Evolutionary conservation across 2,113 vertebrate genomes (phyloP), one percentile per base, ranked within the genome.

Genomic region (Drymodes brunneopygia): DNA sequence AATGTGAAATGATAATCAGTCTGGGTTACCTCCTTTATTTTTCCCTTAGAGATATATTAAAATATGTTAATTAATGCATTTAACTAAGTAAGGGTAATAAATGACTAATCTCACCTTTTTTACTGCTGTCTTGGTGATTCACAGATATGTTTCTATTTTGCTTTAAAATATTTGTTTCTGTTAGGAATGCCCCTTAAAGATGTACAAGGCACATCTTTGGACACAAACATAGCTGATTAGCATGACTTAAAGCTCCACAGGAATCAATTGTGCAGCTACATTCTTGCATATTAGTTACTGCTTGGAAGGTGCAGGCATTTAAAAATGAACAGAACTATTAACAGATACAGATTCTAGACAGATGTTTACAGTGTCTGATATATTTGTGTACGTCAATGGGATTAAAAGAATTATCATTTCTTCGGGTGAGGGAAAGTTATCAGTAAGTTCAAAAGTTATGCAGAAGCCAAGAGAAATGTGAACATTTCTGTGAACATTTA

Each of bases 21-120:
- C 36, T 69, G 44, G 2, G 35, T 51, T 92, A 23, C 36, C 33
- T 33, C 28, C 16, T 81, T 81, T 88, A 29, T 61, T 86, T 94
- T 87, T 79, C 29, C 64, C 72, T 91, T 35, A 48, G n/a, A 94
- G 72, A 57, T 17, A 31, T 40, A 66, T 61, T 83, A 87, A 94
- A 94, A 85, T 12, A 69, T 90, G 38, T 56, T 86, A 94, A 95
- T 81, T 92, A 91, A 88, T 66, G 69, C 64, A 95, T 96, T 81
- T 94, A 95, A 91, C 40, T 78, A 86, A 92, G 35, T 38, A 73
- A 75, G 44, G 19, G 27, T 74, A 73, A 97, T 74, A 92, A 97
- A 81, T 71, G 1, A 53, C 64, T 85, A 73, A 80, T 61, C 29
- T 86, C 53, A 38, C 11, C 9, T 84, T 54, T 85, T 77, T 86